phyloP scores from a whole-genome alignment of 2,888 invertebrate species.

The Linnaemya vulpina region DNA sequence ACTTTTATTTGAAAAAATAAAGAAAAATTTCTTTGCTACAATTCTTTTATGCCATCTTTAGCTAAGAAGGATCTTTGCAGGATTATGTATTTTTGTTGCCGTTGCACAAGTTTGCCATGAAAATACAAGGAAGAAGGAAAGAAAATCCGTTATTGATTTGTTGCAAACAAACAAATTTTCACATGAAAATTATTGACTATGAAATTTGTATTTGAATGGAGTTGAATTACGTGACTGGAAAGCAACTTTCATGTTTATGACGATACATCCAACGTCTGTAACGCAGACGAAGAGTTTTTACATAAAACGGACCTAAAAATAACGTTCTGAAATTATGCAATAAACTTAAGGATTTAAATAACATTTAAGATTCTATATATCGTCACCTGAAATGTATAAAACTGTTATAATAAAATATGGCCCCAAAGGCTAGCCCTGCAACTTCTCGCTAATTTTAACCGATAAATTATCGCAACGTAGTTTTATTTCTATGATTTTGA shows the following conservation, averaged over 20 bases:
- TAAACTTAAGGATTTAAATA: too few relatives aligned
- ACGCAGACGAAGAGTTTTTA: background rate
- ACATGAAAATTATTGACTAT: conserved; percentile 15
- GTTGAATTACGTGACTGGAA: conserved; percentile 39
- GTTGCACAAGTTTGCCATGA: conserved; percentile 1
- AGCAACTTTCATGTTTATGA: conserved; percentile 8
- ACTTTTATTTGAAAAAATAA: conserved; percentile 15
- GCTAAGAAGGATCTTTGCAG: conserved; percentile 18
- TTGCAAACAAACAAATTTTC: conserved; percentile 8
- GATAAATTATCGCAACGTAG: too few relatives aligned
- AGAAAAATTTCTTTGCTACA: background rate
- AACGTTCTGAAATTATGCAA: too few relatives aligned
- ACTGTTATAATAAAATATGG: too few relatives aligned
- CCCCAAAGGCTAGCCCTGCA: too few relatives aligned
- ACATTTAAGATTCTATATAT: too few relatives aligned
- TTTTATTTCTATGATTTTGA: too few relatives aligned
- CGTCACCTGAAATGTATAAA: too few relatives aligned
- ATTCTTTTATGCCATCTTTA: background rate
- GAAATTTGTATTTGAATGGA: conserved; percentile 27
- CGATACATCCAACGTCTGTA: background rate
- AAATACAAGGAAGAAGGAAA: conserved; percentile 2
- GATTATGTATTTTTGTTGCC: conserved; percentile 22
- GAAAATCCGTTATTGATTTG: conserved; percentile 21
- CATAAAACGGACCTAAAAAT: too few relatives aligned
- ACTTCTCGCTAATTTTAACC: too few relatives aligned